phyloP scores from a whole-genome alignment of 1,140 invertebrate genomes.

The Batillaria attramentaria region DNA sequence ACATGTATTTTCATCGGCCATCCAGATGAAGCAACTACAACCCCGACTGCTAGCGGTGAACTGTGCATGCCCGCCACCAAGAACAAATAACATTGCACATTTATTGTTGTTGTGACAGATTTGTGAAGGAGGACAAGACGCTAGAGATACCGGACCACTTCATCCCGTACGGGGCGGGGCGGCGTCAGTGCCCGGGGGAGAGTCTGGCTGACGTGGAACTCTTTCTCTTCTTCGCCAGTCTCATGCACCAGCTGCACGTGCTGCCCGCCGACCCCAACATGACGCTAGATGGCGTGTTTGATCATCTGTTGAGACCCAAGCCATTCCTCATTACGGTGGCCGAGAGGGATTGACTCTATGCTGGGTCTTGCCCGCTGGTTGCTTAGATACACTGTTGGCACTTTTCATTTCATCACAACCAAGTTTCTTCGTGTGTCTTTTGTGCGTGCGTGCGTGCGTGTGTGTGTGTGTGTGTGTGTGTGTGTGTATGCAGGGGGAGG shows the following conservation, averaged over 20 bases:
- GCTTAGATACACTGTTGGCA: no score
- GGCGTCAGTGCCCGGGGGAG: constrained; percentile 57
- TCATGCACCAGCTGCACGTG: constrained; percentile 53
- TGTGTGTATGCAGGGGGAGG: no score
- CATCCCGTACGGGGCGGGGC: constrained; percentile 58
- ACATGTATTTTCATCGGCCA: no score
- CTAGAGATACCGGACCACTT: constrained; percentile 58
- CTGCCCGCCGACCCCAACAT: constrained; percentile 27
- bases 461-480: not conserved
- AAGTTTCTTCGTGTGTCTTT: not conserved
- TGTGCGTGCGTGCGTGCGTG: not conserved
- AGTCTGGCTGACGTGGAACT: constrained; percentile 51
- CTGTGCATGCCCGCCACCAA: no score
- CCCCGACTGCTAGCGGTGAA: no score
- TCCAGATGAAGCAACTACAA: no score
- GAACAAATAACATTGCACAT: not conserved
- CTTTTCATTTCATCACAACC: no score
- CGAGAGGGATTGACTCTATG: constrained; percentile 45
- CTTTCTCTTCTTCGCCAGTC: constrained; percentile 56
- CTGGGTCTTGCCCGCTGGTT: no score
- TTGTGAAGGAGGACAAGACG: constrained; percentile 48
- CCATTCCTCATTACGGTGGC: constrained; percentile 46
- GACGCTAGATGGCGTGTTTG: constrained; percentile 52
- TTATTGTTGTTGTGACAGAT: constrained; percentile 40
- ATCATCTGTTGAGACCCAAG: constrained; percentile 51